Percentiles rank a stretch among this genome's conserved stretches.
Evolutionary conservation across 2,797 vertebrate genomes (phyloP).

Genomic region (Gallirallus australis): DNA sequence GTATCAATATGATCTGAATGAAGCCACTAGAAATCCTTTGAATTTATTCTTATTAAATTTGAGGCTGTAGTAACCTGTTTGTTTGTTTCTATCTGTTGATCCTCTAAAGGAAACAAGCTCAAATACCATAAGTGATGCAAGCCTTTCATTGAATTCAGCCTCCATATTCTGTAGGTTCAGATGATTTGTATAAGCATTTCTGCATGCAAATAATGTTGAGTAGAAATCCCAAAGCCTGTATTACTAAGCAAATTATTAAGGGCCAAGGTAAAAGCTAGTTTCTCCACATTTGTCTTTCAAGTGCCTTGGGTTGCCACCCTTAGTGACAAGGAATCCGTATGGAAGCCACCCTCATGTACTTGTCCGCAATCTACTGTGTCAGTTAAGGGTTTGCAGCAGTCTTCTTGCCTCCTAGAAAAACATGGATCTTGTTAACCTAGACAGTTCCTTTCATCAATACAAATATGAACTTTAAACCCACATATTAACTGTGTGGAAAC

Average conservation of each 20-base stretch:
- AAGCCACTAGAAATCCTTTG: background rate
- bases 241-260: background rate
- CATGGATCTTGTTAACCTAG: background rate
- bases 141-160: background rate
- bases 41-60: background rate
- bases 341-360: background rate
- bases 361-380: background rate
- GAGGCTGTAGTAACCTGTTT: background rate
- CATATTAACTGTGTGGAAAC: constrained; percentile 7
- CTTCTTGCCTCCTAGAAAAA: background rate
- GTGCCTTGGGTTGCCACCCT: background rate
- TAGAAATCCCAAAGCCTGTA: background rate
- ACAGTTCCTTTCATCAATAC: background rate
- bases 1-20: background rate
- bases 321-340: background rate
- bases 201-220: fast-evolving
- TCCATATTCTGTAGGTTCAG: background rate
- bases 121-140: background rate
- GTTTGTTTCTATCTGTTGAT: background rate
- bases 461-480: constrained; percentile 14
- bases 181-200: background rate
- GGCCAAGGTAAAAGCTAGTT: background rate
- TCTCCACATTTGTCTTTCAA: background rate
- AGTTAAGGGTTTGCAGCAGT: background rate
- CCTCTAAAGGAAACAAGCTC: background rate